Base-by-base conservation (phyloP, 2,888 invertebrate genomes). In the Drosophila sordidula region DNA sequence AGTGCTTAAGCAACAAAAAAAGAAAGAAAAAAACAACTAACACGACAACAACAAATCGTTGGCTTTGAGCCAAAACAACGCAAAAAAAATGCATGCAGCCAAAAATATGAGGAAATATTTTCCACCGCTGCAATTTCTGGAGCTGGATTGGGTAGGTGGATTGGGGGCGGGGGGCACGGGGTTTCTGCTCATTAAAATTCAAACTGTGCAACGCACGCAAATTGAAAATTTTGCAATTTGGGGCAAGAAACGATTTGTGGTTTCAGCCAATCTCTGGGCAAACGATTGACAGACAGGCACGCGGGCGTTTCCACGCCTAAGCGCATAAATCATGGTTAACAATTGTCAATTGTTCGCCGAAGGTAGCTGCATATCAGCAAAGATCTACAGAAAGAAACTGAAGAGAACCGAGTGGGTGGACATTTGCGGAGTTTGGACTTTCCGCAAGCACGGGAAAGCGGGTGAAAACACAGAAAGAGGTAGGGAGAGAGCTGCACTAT, bases 181-280 rank as follows among this genome's bases (percentile, higher is more conserved):
- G 14, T 29, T 39, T 61, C 52, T 67, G 54, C 51, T 80, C 75
- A 80, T 80, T 80, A 80, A 67, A 73, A 76, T 79, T 64, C 70
- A 70, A 65, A 52, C 54, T 46, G 38, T 52, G 66, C 77, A 68
- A 32, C 61, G 64, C 80, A 63, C 45, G 65, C 59, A 62, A 72
- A 81, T 72, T 77, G 59, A 65, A 79, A 63, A 46, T 42, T 41
- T 67, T 47, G 67, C 86, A 75, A 82, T 83, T 80, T 75, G 67
- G 80, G 75, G 56, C 82, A 82, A 82, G 64, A 66, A 67, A 57
- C 82, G 77, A 80, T 81, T 82, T 82, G 75, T 22, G 63, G 63
- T 52, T 52, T 49, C 54, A 58, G 67, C 26, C 45, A 44, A 61
- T 61, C 62, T 46, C 44, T 44, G 16, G 39, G 61, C 47, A 52